These are phyloP conservation scores for Dicentrarchus labrax DNA, from an alignment of 2,113 vertebrate species.

Conservation along the genomic window DNA sequence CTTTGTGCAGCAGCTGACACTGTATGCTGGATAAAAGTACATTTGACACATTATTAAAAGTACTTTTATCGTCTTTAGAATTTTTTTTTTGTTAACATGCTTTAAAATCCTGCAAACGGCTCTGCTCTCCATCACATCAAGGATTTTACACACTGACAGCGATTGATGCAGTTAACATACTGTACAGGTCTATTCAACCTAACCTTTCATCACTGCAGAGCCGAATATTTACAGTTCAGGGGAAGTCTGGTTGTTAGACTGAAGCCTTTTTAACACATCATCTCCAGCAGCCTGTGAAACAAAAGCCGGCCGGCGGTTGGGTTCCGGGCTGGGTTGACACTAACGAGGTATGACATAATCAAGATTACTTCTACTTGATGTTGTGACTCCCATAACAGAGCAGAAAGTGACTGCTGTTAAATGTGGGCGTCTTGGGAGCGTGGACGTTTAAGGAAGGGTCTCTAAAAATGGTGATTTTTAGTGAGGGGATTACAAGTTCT, in stretches of 20 bases:
- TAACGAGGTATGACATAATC: conserved; percentile 74
- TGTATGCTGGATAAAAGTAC: neutral
- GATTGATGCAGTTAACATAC: conserved; percentile 50
- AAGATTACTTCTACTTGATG: conserved; percentile 65
- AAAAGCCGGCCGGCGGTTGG: conserved; percentile 34
- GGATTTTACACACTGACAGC: conserved; percentile 23
- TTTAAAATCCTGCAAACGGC: neutral
- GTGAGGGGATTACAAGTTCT: neutral
- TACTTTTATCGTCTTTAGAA: neutral
- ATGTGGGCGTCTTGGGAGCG: conserved; percentile 19
- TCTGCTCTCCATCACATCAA: conserved; percentile 21
- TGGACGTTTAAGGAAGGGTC: neutral
- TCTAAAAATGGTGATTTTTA: neutral
- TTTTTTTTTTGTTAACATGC: conserved; percentile 5
- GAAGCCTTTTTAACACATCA: conserved; percentile 56
- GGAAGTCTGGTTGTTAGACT: conserved; percentile 20
- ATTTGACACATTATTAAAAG: neutral
- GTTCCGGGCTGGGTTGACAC: conserved; percentile 38
- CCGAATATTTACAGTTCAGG: conserved; percentile 30
- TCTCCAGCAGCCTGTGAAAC: conserved; percentile 61
- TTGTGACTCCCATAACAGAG: conserved; percentile 57
- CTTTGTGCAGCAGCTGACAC: neutral
- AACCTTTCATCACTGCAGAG: conserved; percentile 2
- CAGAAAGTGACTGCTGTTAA: conserved; percentile 41
- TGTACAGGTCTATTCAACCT: neutral